phyloP scores from a whole-genome alignment of 2,797 vertebrate genomes.

The Liparis tanakae region DNA sequence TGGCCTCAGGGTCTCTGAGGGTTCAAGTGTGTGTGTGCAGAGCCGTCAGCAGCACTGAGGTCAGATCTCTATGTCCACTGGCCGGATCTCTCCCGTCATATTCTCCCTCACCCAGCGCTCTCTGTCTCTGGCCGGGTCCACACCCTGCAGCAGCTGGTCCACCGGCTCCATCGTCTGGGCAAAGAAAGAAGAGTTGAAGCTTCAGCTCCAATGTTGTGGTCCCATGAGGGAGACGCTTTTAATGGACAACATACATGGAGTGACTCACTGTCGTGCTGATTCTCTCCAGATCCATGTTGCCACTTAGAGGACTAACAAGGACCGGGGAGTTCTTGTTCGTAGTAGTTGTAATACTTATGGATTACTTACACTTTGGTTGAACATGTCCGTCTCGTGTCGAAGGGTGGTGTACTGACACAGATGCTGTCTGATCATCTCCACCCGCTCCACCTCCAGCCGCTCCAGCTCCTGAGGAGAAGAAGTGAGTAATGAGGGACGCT shows the following conservation, averaged over 20 bases:
- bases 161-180: constrained; percentile 95
- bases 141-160: constrained; percentile 94
- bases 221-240: neutral
- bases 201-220: neutral
- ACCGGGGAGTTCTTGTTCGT: neutral
- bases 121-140: constrained; percentile 93
- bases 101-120: constrained; percentile 97
- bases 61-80: constrained; percentile 96
- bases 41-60: constrained; percentile 4
- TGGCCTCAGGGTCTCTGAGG: constrained; percentile 22
- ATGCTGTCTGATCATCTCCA: constrained; percentile 96
- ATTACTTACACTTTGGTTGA: constrained; percentile 97
- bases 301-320: too few species aligned
- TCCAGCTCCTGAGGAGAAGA: constrained; percentile 89
- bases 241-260: neutral
- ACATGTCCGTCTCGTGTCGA: constrained; percentile 98
- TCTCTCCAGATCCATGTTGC: too few species aligned
- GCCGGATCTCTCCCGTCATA: constrained; percentile 94
- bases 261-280: too few species aligned
- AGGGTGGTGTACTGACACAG: constrained; percentile 97
- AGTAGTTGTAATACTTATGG: neutral
- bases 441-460: constrained; percentile 93
- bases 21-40: constrained; percentile 6
- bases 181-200: constrained; percentile 8
- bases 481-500: neutral